Evolutionary conservation across 2,888 invertebrate species (phyloP).

Genomic region (Zeuzera pyrina): DNA sequence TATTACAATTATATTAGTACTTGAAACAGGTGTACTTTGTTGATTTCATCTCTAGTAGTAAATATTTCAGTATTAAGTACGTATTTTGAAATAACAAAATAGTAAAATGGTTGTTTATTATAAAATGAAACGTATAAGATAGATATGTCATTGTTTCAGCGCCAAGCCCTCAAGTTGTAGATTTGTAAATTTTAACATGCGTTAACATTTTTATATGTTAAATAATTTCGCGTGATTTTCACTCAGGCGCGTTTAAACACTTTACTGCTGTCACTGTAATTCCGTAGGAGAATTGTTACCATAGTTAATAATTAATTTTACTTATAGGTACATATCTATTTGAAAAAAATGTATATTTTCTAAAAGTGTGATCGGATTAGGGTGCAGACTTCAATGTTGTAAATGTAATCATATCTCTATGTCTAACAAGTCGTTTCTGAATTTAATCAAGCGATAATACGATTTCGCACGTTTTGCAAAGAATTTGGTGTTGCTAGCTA

Average conservation of each 20-base stretch:
- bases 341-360: constrained; percentile 53
- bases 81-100: too few species aligned
- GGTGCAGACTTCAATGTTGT: constrained; percentile 36
- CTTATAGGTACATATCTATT: constrained; percentile 54
- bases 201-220: constrained; percentile 49
- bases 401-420: constrained; percentile 16
- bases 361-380: constrained; percentile 48
- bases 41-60: too few species aligned
- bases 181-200: constrained; percentile 59
- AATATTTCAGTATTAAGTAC: too few species aligned
- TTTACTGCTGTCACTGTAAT: constrained; percentile 28
- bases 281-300: constrained; percentile 61
- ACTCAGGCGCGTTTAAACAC: too few species aligned
- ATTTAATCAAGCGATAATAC: constrained; percentile 10
- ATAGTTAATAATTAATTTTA: constrained; percentile 55
- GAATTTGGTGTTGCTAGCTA: constrained; percentile 47
- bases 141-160: too few species aligned
- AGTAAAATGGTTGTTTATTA: background rate
- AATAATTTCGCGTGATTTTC: constrained; percentile 4
- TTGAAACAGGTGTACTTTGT: too few species aligned
- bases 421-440: constrained; percentile 15
- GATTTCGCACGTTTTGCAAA: constrained; percentile 26
- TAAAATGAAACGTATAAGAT: background rate
- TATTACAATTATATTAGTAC: too few species aligned
- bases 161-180: too few species aligned